phyloP scores from a whole-genome alignment of 2,113 vertebrate genomes.

The Hippoglossus stenolepis region DNA sequence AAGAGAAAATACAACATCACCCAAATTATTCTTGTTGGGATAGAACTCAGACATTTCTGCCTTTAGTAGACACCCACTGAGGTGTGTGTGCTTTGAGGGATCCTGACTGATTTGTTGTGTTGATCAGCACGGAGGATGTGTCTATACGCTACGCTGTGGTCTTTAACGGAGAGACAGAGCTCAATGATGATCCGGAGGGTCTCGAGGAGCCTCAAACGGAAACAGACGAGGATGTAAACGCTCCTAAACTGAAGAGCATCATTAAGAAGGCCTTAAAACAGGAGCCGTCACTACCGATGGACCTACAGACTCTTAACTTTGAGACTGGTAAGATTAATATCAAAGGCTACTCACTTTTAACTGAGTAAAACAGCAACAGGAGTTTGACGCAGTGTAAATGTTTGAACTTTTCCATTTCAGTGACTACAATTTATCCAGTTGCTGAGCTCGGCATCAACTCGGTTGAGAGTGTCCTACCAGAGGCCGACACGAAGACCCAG shows the following conservation, averaged over 20 bases:
- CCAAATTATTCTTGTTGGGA: constrained; percentile 19
- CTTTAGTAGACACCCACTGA: neutral
- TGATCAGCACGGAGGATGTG: constrained; percentile 84
- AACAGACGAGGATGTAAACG: constrained; percentile 53
- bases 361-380: neutral
- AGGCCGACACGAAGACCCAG: neutral
- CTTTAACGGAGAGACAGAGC: constrained; percentile 82
- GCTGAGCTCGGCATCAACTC: constrained; percentile 43
- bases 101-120: constrained; percentile 44
- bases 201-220: constrained; percentile 76
- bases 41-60: constrained; percentile 23
- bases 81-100: neutral
- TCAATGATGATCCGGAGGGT: constrained; percentile 71
- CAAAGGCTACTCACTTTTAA: neutral
- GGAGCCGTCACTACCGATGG: constrained; percentile 84
- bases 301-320: constrained; percentile 86
- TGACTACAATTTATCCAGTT: constrained; percentile 62
- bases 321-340: constrained; percentile 69
- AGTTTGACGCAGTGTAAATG: neutral
- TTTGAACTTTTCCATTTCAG: constrained; percentile 49
- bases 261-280: constrained; percentile 86
- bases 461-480: neutral
- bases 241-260: constrained; percentile 85
- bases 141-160: constrained; percentile 85
- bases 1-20: neutral